Evolutionary conservation across 1,140 invertebrate species (phyloP).

Genomic region (Ips typographus): DNA sequence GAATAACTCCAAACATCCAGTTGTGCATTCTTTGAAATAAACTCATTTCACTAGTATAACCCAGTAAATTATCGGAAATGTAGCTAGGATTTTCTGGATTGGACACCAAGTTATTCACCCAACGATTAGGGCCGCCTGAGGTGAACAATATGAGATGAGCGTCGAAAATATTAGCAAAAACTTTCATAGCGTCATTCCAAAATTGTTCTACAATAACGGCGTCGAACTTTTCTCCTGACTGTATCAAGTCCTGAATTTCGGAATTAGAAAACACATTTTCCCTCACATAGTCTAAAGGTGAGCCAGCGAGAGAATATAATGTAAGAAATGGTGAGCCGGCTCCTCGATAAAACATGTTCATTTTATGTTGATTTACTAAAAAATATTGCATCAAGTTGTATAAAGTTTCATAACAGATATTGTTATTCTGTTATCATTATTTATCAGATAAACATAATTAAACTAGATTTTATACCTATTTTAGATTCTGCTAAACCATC

Average conservation of each 20-base stretch:
- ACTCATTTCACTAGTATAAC: slow-evolving; percentile 52
- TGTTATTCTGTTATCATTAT: neutral
- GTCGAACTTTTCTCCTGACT: slow-evolving; percentile 52
- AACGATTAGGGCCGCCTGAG: slow-evolving; percentile 45
- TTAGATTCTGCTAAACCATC: neutral
- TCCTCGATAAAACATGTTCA: too few species aligned
- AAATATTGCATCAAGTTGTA: too few species aligned
- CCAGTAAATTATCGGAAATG: slow-evolving; percentile 45
- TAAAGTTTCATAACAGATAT: too few species aligned
- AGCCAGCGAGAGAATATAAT: too few species aligned
- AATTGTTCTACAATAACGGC: slow-evolving; percentile 55
- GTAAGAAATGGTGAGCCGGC: too few species aligned
- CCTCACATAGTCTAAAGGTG: too few species aligned
- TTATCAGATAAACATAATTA: neutral
- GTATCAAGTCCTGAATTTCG: slow-evolving; percentile 33
- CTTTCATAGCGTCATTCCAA: slow-evolving; percentile 52
- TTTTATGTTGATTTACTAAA: too few species aligned
- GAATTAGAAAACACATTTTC: too few species aligned
- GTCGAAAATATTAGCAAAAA: slow-evolving; percentile 51
- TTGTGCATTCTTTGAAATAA: slow-evolving; percentile 53
- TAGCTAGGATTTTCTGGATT: slow-evolving; percentile 51
- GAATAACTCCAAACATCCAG: slow-evolving; percentile 31
- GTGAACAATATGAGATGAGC: slow-evolving; percentile 52
- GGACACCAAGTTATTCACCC: slow-evolving; percentile 46
- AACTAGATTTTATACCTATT: neutral